Evolutionary conservation across 2,113 vertebrate genomes (phyloP).

Genomic region (Nyctibius bracteatus): DNA sequence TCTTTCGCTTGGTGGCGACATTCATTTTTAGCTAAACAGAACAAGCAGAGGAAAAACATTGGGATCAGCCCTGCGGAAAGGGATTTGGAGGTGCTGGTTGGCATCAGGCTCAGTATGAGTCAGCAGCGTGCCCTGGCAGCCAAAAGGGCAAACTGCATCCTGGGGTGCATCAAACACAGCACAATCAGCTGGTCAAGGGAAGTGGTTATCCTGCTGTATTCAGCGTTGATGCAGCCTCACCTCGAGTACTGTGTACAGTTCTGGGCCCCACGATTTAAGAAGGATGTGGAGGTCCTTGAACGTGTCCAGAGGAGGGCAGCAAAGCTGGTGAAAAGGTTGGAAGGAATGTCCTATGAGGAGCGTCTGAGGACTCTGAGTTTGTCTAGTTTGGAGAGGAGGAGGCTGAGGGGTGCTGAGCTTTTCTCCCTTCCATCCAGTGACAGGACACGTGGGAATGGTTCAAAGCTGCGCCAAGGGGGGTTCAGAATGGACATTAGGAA

Average conservation of each 20-base stretch:
- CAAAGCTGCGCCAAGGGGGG: neutral
- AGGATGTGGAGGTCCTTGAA: neutral
- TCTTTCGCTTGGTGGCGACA: conserved; percentile 73
- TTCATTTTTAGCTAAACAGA: conserved; percentile 71
- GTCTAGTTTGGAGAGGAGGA: neutral
- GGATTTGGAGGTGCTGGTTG: neutral
- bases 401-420: neutral
- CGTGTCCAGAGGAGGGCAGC: neutral
- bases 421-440: neutral
- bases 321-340: neutral
- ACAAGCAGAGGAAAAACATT: neutral
- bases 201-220: neutral
- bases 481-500: neutral
- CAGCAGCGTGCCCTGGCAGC: too few species aligned
- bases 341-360: neutral
- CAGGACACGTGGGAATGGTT: neutral
- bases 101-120: neutral
- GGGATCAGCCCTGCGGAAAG: neutral
- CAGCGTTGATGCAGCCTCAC: neutral
- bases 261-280: neutral
- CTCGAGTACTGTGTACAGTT: neutral
- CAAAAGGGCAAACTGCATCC: neutral
- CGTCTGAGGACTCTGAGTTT: neutral
- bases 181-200: neutral
- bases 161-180: neutral